These are phyloP conservation scores for Odobenus rosmarus DNA, from an alignment of 2,113 vertebrate species.

Conservation along the genomic window DNA sequence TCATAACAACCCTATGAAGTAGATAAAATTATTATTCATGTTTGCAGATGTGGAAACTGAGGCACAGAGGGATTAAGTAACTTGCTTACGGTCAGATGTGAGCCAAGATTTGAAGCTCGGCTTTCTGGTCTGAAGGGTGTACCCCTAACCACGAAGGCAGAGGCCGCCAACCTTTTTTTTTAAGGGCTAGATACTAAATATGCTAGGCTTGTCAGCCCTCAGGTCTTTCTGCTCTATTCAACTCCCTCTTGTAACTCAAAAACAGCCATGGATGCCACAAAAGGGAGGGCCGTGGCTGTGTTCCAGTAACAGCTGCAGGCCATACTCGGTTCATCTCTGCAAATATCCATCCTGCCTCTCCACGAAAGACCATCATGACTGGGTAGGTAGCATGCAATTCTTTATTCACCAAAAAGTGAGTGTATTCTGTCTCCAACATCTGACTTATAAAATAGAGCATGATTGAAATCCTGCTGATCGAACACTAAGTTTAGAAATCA, in stretches of 20 bases:
- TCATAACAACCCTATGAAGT: not conserved
- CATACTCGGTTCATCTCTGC: not conserved
- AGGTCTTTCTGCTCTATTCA: not conserved
- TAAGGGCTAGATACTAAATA: not conserved
- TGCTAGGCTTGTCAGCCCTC: not conserved
- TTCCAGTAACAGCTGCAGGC: not conserved
- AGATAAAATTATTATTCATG: not conserved
- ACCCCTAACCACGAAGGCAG: not conserved
- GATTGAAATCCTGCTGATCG: not conserved
- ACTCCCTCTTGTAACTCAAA: not conserved
- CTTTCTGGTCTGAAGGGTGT: not conserved
- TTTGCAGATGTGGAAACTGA: not conserved
- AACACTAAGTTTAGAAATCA: slow-evolving; percentile 5
- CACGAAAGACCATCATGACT: not conserved
- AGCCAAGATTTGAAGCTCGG: not conserved
- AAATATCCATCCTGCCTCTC: not conserved
- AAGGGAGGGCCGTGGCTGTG: fast-evolving
- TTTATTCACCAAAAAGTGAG: not conserved
- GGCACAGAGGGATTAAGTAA: not conserved
- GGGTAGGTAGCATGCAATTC: not conserved
- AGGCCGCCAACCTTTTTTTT: not conserved
- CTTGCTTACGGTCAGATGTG: not conserved
- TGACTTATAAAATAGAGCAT: not conserved
- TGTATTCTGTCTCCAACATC: not conserved
- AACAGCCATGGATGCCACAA: not conserved